A percentile compares a stretch with the other conserved stretches of the same genome.
Conservation (phyloP, 2,888 invertebrate species). For the Rhingia campestris region DNA sequence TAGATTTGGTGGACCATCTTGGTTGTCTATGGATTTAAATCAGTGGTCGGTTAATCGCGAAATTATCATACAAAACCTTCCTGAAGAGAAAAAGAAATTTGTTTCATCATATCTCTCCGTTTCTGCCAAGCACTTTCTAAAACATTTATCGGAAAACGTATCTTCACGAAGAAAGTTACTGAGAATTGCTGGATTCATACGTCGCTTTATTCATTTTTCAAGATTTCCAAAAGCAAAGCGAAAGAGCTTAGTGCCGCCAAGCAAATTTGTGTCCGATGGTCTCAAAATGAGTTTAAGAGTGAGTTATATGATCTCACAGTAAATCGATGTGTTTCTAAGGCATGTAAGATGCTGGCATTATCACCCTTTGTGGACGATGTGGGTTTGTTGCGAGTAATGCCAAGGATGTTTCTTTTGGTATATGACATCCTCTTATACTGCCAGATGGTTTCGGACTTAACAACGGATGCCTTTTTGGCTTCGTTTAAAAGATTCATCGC, state of each 20-base stretch:
- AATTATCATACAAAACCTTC: constrained; percentile 2
- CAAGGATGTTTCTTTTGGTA: constrained; percentile 15
- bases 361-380: constrained; percentile 25
- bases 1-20: constrained; percentile 29
- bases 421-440: constrained; percentile 34
- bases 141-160: constrained; percentile 1
- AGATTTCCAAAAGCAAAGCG: constrained; percentile 3
- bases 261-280: constrained; percentile 1
- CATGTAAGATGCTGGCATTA: constrained; percentile 13
- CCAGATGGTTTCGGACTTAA: background rate
- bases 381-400: constrained; percentile 31
- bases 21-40: constrained; percentile 7
- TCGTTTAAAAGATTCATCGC: background rate
- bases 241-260: constrained; percentile 23
- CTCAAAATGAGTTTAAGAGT: constrained; percentile 25
- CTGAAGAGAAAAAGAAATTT: constrained; percentile 7
- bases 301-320: constrained; percentile 23
- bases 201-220: constrained; percentile 14
- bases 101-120: constrained; percentile 22
- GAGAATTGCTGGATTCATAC: constrained; percentile 27
- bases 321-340: constrained; percentile 22
- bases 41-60: constrained; percentile 14
- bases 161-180: constrained; percentile 14
- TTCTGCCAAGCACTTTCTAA: constrained; percentile 15
- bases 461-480: constrained; percentile 10